Base-by-base conservation (phyloP, 92 coral and sea anemone genomes). In the Epizoanthus rinbou region DNA sequence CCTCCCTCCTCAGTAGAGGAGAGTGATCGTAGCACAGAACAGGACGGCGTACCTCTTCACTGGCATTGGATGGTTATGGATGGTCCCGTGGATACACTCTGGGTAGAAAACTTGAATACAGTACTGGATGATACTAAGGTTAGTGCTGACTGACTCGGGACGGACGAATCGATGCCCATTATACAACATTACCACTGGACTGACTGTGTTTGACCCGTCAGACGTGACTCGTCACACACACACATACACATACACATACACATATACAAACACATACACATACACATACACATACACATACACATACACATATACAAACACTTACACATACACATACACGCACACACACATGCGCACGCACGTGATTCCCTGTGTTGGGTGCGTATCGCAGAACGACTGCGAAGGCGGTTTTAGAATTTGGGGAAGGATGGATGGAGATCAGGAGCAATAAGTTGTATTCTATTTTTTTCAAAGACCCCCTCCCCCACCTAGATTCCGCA, bases 1-100 rank as follows among this genome's bases (percentile, higher is more conserved):
- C 71, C 82, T 1, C 81, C 81, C 6, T 43, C 71, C 25, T 78
- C 82, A 21, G 41, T 78, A 13, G 82, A 78, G 15, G 82, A 78
- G 37, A 78, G 59, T 22, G 81, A 76, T 31, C 81, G 57, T 76
- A 54, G 43, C 37, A 43, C 45, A 7, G 80, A n/a, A 31, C 78
- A 85, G 79, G 91, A 89, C 19, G 93, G 88, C 0, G 47, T 71
- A 3, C 92, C 92, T 10, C 41, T 66, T 28, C 62, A 80, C 69
- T 95, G 98, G 98, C 87, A 85, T 72, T 95, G 98, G 98, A 87
- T 95, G 72, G 96, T 95, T 0, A 85, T 95, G 92, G 98, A 95
- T 53, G 98, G 98, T 21, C 98, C 98, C 17, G 98, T 95, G 11
- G 98, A 95, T 65, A 94, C 98, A 3, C 93, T 91, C 7, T 95